Evolutionary conservation across 2,888 invertebrate species (phyloP).

Genomic region (Lomographa bimaculata): DNA sequence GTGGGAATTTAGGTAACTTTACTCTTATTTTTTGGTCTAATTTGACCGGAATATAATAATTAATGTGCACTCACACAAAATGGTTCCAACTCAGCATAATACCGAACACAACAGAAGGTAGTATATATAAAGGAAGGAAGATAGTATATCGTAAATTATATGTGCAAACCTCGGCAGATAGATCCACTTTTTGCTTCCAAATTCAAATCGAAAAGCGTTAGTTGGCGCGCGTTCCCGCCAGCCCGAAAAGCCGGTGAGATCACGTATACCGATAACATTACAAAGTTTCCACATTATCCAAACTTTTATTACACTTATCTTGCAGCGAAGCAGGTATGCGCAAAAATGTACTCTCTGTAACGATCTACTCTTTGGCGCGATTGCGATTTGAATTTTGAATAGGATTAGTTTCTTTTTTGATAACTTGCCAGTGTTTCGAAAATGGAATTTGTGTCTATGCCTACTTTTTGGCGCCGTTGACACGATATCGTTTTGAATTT

Average conservation of each 20-base stretch:
- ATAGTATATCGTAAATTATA: too few relatives aligned
- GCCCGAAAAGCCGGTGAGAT: conserved; percentile 74
- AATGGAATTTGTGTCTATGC: too few relatives aligned
- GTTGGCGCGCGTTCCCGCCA: conserved; percentile 51
- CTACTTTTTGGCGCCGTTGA: too few relatives aligned
- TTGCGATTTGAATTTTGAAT: conserved; percentile 33
- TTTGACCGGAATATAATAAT: too few relatives aligned
- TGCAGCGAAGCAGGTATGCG: conserved; percentile 57
- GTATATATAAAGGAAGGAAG: too few relatives aligned
- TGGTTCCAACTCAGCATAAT: too few relatives aligned
- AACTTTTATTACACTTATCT: conserved; percentile 83
- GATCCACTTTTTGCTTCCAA: conserved; percentile 55
- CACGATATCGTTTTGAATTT: too few relatives aligned
- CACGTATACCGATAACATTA: conserved; percentile 82
- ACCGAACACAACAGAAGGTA: too few relatives aligned
- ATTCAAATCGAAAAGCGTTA: conserved; percentile 60
- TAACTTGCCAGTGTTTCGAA: conserved; percentile 3
- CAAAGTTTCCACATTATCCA: conserved; percentile 77
- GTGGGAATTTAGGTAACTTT: too few relatives aligned
- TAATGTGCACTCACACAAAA: too few relatives aligned
- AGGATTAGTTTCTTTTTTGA: conserved; percentile 2
- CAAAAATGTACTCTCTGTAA: conserved; percentile 60
- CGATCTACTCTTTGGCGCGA: conserved; percentile 28
- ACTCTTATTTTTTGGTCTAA: too few relatives aligned
- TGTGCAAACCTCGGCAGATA: too few relatives aligned